A percentile compares a stretch with the other conserved stretches of the same genome.
These are phyloP conservation scores for Ramphastos sulfuratus DNA, from an alignment of 2,113 vertebrate species.

Conservation along the genomic window DNA sequence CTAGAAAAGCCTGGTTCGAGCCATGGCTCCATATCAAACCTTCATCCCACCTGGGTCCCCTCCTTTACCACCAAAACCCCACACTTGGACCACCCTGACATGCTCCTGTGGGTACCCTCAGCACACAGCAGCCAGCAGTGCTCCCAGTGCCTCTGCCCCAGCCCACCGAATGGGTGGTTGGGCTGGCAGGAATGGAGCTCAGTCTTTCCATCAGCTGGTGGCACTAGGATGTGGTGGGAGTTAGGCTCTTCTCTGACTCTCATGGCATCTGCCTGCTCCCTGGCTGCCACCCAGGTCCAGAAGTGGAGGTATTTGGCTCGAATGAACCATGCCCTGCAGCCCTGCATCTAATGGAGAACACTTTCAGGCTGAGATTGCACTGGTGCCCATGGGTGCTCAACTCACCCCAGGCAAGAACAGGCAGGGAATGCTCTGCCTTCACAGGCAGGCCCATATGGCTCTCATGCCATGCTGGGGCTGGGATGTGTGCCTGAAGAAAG, in stretches of 20 bases:
- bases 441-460: rapidly evolving
- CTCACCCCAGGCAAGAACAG: background rate
- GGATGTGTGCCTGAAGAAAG: background rate
- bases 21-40: background rate
- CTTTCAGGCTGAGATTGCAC: background rate
- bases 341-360: background rate
- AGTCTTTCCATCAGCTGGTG: background rate
- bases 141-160: background rate
- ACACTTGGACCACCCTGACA: rapidly evolving
- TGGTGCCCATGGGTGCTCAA: background rate
- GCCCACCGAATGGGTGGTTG: background rate
- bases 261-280: background rate
- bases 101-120: background rate
- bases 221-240: background rate
- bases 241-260: background rate
- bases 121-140: background rate
- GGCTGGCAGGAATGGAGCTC: background rate
- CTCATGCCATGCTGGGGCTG: background rate
- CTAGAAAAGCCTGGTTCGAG: background rate
- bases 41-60: background rate
- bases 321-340: background rate
- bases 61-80: background rate
- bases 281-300: background rate
- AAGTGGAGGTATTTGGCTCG: background rate
- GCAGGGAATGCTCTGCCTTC: background rate